These are phyloP conservation scores for Tanypteryx hageni DNA, from an alignment of 2,888 invertebrate species.

Conservation along the genomic window DNA sequence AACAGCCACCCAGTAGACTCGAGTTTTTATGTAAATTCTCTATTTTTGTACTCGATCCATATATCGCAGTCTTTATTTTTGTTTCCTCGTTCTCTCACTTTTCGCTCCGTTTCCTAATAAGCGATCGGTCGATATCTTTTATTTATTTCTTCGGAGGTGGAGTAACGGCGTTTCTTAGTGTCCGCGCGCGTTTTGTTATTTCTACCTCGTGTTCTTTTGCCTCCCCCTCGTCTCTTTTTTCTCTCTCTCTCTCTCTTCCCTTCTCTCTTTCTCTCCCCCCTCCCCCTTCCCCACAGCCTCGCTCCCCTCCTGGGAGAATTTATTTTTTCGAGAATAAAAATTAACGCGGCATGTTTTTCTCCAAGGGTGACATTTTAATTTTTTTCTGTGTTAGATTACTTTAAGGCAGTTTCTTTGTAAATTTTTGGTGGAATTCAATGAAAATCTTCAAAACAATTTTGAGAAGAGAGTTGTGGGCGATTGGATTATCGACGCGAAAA, in stretches of 20 bases:
- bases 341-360: not conserved
- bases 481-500: not conserved
- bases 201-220: not conserved
- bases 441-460: not conserved
- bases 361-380: not conserved
- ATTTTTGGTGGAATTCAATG: not conserved
- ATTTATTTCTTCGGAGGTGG: not conserved
- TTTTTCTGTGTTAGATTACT: not conserved
- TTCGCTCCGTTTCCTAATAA: too few species aligned
- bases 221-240: not conserved
- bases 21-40: too few species aligned
- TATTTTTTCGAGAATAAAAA: not conserved
- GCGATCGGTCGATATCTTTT: too few species aligned
- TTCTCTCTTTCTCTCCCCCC: not conserved
- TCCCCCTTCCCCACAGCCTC: not conserved
- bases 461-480: not conserved
- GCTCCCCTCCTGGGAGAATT: not conserved
- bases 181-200: constrained; percentile 9
- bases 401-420: not conserved
- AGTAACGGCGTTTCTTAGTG: not conserved
- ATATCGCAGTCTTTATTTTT: too few species aligned
- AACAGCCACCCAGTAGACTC: too few species aligned
- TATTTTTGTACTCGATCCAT: too few species aligned
- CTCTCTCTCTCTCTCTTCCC: not conserved
- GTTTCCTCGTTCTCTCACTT: too few species aligned